Conservation (phyloP, 1,140 invertebrate genomes). For the Lasioglossum baleicum region DNA sequence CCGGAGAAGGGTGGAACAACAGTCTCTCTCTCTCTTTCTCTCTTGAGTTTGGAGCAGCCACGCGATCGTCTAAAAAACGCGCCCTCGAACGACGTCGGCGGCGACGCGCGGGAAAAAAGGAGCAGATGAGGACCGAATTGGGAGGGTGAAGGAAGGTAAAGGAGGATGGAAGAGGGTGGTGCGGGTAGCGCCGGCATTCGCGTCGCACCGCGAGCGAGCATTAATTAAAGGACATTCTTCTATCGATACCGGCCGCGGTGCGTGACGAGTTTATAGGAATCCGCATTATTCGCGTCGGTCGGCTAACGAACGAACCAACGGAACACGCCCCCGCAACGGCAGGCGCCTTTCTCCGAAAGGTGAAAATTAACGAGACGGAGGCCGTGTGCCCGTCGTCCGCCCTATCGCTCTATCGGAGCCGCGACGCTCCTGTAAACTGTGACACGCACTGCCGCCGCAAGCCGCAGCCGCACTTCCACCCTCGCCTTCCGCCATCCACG, state of each 20-base stretch:
- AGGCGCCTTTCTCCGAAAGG: not conserved
- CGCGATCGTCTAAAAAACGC: not conserved
- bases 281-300: constrained; percentile 22
- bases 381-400: no score
- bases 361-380: constrained; percentile 19
- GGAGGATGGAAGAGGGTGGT: no score
- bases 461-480: not conserved
- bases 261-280: constrained; percentile 21
- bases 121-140: no score
- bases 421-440: constrained; percentile 13
- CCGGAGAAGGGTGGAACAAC: not conserved
- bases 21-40: no score
- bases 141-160: no score
- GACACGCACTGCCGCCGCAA: constrained; percentile 2
- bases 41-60: not conserved
- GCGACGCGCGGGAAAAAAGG: not conserved
- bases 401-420: constrained; percentile 1
- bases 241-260: constrained; percentile 6
- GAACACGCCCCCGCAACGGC: not conserved
- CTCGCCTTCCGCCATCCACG: not conserved
- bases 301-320: constrained; percentile 12
- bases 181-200: not conserved
- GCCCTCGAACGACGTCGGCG: not conserved
- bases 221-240: constrained; percentile 28
- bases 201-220: not conserved